Base-by-base conservation (phyloP, 2,797 vertebrate species). In the Pseudochromis fuscus region DNA sequence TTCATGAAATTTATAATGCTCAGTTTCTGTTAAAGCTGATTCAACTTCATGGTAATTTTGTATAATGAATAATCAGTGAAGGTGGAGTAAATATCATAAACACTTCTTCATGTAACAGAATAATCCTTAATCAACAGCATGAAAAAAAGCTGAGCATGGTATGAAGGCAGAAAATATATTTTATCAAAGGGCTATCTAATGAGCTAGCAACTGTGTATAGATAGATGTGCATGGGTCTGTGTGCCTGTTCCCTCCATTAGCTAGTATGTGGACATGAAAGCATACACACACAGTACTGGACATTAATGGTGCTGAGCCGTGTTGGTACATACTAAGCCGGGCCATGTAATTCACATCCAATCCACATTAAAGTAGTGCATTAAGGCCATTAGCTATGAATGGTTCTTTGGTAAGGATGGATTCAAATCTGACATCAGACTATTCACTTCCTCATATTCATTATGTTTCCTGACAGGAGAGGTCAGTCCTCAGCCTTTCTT, bases 321-420 rank as follows among this genome's bases (percentile, higher is more conserved):
- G 59, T 82, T 76, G 62, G 45, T 23, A 45, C 40, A 60, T 38
- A 33, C 10, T 18, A 35, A 30, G 33, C 37, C 68, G 33, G 53
- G 44, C 38, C 31, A 8, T 59, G 35, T 40, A n/a, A n/a, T n/a
- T n/a, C n/a, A n/a, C n/a, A n/a, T n/a, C n/a, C 49, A 37, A 58
- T 13, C n/a, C 23, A 67, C 24, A 53, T 46, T 21, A n/a, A 68
- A 48, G 42, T 35, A 59, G 57, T 35, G 11, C 63, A 67, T 71
- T 45, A 68, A 65, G 71, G 58, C 68, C 55, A 81, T 71, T 58
- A 71, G 31, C 55, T 69, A 51, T 55, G 52, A 72, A 67, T 52
- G 19, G 23, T n/a, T 13, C 56, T 48, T 42, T 45, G 46, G 67
- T 15, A 25, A 8, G 4, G 25, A 35, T 19, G 19, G 24, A 40